These are phyloP conservation scores for Tragelaphus strepsiceros DNA, from an alignment of 2,113 vertebrate genomes.

Conservation along the genomic window DNA sequence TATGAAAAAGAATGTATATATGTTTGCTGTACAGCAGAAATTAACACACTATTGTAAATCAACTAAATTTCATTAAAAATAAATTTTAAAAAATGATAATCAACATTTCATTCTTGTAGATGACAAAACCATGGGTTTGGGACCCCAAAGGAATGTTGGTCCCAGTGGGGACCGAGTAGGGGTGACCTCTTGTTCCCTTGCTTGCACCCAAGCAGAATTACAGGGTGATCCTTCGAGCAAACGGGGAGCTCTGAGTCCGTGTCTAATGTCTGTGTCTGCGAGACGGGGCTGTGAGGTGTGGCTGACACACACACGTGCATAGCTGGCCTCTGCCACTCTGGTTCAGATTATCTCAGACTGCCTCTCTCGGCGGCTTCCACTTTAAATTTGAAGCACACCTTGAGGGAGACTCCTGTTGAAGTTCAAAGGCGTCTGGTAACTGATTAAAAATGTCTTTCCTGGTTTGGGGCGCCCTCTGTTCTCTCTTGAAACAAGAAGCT, in stretches of 20 bases:
- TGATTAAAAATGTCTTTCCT: conserved; percentile 37
- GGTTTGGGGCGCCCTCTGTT: neutral
- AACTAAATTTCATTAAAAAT: neutral
- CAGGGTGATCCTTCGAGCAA: neutral
- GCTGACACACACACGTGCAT: neutral
- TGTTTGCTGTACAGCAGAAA: neutral
- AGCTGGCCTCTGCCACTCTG: neutral
- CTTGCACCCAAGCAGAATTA: accelerated
- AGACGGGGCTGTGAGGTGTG: neutral
- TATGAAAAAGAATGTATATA: neutral
- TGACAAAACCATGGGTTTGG: neutral
- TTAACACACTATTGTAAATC: neutral
- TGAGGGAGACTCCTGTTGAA: neutral
- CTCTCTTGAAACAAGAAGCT: conserved; percentile 9
- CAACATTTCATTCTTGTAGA: neutral
- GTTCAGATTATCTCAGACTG: neutral
- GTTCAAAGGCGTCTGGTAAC: conserved; percentile 45
- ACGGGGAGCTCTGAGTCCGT: accelerated
- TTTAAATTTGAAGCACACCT: conserved; percentile 29
- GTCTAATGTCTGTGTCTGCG: neutral
- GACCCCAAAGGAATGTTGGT: neutral
- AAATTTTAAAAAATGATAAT: neutral
- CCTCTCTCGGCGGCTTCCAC: neutral
- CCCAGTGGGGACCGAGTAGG: neutral
- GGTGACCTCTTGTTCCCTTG: neutral